Evolutionary conservation across 2,888 invertebrate genomes (phyloP).

Genomic region (Xanthia icteritia): DNA sequence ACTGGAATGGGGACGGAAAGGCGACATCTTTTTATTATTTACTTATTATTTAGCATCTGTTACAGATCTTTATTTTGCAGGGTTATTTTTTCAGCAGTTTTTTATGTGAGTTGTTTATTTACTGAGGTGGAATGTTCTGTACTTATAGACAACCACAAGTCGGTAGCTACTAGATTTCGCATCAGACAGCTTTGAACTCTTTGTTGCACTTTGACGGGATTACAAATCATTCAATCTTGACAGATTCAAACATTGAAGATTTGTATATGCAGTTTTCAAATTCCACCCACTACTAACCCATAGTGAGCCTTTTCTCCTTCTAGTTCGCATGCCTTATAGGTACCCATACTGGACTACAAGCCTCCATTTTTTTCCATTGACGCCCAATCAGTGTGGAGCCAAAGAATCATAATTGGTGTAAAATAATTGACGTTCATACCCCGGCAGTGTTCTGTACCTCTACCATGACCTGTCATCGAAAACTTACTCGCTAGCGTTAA

Average conservation of each 20-base stretch:
- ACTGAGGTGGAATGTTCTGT: not conserved
- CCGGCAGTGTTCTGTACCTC: constrained; percentile 8
- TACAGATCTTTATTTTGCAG: not conserved
- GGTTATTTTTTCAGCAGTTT: not conserved
- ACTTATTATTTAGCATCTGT: constrained; percentile 1
- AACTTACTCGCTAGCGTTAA: too few species aligned
- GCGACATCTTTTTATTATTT: not conserved
- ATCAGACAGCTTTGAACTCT: too few species aligned
- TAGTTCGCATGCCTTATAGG: not conserved
- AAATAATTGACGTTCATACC: constrained; percentile 40
- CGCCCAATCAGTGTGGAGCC: constrained; percentile 16
- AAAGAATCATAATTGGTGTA: constrained; percentile 26
- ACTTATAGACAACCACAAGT: not conserved
- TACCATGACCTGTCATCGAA: too few species aligned
- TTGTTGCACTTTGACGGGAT: not conserved
- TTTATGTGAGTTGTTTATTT: not conserved
- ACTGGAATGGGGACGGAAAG: constrained; percentile 10
- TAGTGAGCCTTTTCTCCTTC: not conserved
- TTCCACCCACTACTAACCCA: not conserved
- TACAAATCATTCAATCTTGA: not conserved
- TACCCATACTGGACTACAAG: not conserved
- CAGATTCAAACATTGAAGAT: not conserved
- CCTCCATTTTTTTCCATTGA: constrained; percentile 10
- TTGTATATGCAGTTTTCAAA: not conserved
- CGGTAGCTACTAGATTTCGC: not conserved